Conservation (phyloP, 2,797 vertebrate genomes). For the Lophius americanus region DNA sequence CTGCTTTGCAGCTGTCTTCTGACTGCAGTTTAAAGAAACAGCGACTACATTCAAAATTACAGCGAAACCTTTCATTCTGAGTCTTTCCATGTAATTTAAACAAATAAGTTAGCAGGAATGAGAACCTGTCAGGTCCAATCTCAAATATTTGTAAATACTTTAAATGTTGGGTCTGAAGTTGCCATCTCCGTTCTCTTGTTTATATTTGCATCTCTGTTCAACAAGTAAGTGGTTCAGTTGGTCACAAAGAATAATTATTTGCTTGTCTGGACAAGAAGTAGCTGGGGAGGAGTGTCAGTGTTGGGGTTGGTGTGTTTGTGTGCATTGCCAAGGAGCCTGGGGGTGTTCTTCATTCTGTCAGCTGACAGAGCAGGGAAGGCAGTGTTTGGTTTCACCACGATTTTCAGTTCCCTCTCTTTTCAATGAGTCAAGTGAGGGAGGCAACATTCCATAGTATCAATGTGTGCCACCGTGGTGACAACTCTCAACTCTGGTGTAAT, state of each 20-base stretch:
- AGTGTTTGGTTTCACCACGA: slow-evolving; percentile 79
- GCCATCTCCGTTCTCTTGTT: neutral
- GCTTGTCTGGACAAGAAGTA: slow-evolving; percentile 50
- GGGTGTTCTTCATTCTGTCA: slow-evolving; percentile 54
- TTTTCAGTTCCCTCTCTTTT: slow-evolving; percentile 67
- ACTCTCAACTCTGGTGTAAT: slow-evolving; percentile 59
- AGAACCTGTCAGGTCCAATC: slow-evolving; percentile 11
- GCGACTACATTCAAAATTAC: slow-evolving; percentile 11
- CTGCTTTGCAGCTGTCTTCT: slow-evolving; percentile 62
- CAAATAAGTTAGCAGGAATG: slow-evolving; percentile 12
- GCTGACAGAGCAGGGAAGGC: slow-evolving; percentile 59
- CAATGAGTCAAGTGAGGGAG: slow-evolving; percentile 40
- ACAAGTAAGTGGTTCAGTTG: slow-evolving; percentile 36
- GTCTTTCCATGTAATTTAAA: slow-evolving; percentile 27
- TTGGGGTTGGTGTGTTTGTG: slow-evolving; percentile 23
- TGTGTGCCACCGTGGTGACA: slow-evolving; percentile 34
- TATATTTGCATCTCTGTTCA: slow-evolving; percentile 31
- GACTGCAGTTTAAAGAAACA: slow-evolving; percentile 45
- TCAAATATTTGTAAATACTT: slow-evolving; percentile 24
- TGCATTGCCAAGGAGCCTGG: slow-evolving; percentile 31
- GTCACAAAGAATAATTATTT: slow-evolving; percentile 55
- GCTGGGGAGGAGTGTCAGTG: slow-evolving; percentile 24
- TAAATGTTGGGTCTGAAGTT: slow-evolving; percentile 4
- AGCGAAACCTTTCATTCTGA: slow-evolving; percentile 7
- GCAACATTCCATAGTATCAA: slow-evolving; percentile 4